Percentiles rank a stretch among this genome's conserved stretches.
Conservation (phyloP, 2,797 vertebrate species). For the Tapirus indicus region DNA sequence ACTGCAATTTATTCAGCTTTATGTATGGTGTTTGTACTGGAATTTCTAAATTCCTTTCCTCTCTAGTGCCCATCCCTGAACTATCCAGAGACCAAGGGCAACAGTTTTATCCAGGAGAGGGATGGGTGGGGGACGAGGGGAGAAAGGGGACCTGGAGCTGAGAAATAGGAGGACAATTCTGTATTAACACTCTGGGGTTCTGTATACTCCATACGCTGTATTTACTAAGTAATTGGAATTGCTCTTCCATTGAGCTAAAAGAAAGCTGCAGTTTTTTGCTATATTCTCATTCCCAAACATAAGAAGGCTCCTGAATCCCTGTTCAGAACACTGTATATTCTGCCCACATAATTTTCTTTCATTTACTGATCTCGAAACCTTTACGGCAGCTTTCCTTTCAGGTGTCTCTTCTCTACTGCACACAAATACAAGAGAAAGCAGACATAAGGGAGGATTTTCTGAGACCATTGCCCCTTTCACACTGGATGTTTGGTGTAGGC, state of each 20-base stretch:
- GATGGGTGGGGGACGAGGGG: rapidly evolving
- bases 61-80: constrained; percentile 23
- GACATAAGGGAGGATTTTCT: not conserved
- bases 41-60: constrained; percentile 73
- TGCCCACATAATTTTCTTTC: not conserved
- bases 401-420: not conserved
- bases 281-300: not conserved
- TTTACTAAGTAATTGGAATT: not conserved
- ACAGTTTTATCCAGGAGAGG: constrained; percentile 21
- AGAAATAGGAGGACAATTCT: not conserved
- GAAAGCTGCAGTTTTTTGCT: not conserved
- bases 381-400: not conserved
- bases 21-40: not conserved
- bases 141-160: not conserved
- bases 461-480: not conserved
- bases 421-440: not conserved
- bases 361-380: not conserved
- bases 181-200: not conserved
- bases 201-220: not conserved
- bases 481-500: not conserved
- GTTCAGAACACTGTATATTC: not conserved
- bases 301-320: not conserved
- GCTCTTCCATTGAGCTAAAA: constrained; percentile 43
- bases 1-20: constrained; percentile 49
- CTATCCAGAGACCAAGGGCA: constrained; percentile 33